A percentile compares a stretch with the other conserved stretches of the same genome.
Evolutionary conservation across 1,140 invertebrate species (phyloP).

Genomic region (Andrena cerasifolii): DNA sequence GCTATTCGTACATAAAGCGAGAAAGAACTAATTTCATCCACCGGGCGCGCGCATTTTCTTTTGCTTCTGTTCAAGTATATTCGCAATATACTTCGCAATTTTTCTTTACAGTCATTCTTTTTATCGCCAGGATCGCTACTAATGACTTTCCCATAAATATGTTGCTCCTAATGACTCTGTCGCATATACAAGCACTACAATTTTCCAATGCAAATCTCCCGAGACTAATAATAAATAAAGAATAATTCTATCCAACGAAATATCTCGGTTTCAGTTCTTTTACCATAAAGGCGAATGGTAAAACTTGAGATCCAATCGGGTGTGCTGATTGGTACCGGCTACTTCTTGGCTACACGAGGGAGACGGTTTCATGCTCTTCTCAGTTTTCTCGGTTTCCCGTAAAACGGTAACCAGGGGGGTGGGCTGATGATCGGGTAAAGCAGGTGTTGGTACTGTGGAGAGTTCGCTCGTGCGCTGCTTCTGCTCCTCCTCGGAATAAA

Average conservation of each 20-base stretch:
- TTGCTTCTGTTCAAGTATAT: background rate
- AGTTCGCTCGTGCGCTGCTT: slow-evolving; percentile 68
- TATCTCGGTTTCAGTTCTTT: slow-evolving; percentile 30
- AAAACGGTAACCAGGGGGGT: slow-evolving; percentile 53
- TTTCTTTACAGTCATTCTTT: background rate
- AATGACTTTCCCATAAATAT: background rate
- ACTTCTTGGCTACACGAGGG: slow-evolving; percentile 77
- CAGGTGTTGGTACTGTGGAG: slow-evolving; percentile 76
- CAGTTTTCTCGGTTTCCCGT: slow-evolving; percentile 58
- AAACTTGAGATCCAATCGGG: slow-evolving; percentile 80
- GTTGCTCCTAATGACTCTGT: slow-evolving; percentile 5
- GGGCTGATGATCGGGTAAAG: slow-evolving; percentile 68
- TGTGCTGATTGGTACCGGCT: slow-evolving; percentile 65
- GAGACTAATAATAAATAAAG: background rate
- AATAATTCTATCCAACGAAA: slow-evolving; percentile 5
- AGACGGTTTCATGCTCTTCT: slow-evolving; percentile 69
- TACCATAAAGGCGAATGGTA: slow-evolving; percentile 81
- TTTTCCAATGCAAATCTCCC: background rate
- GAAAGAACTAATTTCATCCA: background rate
- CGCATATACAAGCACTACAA: slow-evolving; percentile 11
- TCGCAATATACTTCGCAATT: background rate
- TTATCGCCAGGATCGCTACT: slow-evolving; percentile 1
- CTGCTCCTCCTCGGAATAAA: slow-evolving; percentile 78
- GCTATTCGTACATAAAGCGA: background rate
- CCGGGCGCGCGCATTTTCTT: background rate